phyloP scores from a whole-genome alignment of 1,140 invertebrate genomes.

The Rhagoletis zephyria region DNA sequence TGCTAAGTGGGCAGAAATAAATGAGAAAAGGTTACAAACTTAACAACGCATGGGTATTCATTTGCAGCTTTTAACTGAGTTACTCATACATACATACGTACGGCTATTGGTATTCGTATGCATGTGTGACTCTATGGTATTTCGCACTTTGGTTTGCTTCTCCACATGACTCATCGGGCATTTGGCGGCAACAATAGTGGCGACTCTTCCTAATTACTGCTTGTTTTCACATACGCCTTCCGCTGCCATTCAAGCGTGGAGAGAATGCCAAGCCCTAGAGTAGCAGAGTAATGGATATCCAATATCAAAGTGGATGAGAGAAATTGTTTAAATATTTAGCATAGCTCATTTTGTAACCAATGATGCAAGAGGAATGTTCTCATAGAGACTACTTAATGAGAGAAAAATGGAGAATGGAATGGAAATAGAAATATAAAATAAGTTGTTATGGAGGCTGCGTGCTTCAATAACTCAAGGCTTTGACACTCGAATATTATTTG shows the following conservation, averaged over 20 bases:
- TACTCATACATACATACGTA: background rate
- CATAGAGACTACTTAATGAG: too few relatives aligned
- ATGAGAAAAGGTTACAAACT: background rate
- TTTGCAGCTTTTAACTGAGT: background rate
- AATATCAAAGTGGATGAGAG: background rate
- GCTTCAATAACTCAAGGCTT: too few relatives aligned
- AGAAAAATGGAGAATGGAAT: too few relatives aligned
- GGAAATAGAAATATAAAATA: too few relatives aligned
- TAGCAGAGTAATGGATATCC: too few relatives aligned
- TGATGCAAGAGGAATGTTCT: too few relatives aligned
- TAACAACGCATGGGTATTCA: background rate
- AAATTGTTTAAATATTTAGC: background rate
- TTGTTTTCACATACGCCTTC: background rate
- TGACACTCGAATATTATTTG: too few relatives aligned
- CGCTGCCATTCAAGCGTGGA: background rate
- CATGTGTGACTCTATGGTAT: background rate
- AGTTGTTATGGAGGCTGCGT: too few relatives aligned
- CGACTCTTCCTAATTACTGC: background rate
- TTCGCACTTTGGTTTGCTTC: slow-evolving; percentile 19
- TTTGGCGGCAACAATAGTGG: background rate
- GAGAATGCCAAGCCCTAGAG: background rate
- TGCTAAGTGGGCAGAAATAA: slow-evolving; percentile 16
- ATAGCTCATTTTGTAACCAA: too few relatives aligned
- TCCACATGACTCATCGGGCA: background rate
- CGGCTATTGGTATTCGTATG: background rate